These are phyloP conservation scores for Anniella stebbinsi DNA, from an alignment of 2,797 vertebrate genomes.

Conservation along the genomic window DNA sequence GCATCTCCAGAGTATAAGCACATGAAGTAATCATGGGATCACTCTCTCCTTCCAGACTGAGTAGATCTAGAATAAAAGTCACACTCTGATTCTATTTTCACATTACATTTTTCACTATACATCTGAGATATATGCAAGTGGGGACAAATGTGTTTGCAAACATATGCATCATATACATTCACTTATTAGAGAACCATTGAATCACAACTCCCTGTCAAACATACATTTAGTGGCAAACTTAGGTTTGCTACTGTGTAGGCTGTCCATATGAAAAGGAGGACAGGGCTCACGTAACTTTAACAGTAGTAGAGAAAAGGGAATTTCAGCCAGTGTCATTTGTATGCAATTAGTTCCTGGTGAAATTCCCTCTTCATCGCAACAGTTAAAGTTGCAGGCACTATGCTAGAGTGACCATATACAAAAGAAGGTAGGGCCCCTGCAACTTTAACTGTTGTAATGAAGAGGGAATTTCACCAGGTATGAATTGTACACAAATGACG, in stretches of 20 bases:
- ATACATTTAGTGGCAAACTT: not conserved
- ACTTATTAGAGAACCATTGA: not conserved
- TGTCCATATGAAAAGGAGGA: conserved; percentile 1
- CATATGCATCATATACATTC: not conserved
- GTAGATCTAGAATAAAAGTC: conserved; percentile 9
- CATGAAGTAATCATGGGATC: not conserved
- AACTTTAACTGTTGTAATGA: too few species aligned
- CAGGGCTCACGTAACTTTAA: too few species aligned
- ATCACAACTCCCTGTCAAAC: not conserved
- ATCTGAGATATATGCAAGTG: not conserved
- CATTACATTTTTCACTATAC: not conserved
- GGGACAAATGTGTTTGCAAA: not conserved
- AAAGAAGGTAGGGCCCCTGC: too few species aligned
- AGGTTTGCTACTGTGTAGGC: not conserved
- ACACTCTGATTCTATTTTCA: not conserved
- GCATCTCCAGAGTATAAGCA: not conserved
- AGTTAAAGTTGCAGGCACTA: too few species aligned
- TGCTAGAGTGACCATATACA: too few species aligned
- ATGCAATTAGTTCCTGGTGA: too few species aligned
- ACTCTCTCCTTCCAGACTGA: not conserved
- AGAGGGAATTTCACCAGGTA: too few species aligned
- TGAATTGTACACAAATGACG: too few species aligned
- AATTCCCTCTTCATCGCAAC: too few species aligned
- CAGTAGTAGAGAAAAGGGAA: too few species aligned
- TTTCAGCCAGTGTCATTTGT: too few species aligned